Evolutionary conservation across 2,888 invertebrate species (phyloP), one percentile per base, ranked within the genome.

Genomic region (Epirrhoe alternata): DNA sequence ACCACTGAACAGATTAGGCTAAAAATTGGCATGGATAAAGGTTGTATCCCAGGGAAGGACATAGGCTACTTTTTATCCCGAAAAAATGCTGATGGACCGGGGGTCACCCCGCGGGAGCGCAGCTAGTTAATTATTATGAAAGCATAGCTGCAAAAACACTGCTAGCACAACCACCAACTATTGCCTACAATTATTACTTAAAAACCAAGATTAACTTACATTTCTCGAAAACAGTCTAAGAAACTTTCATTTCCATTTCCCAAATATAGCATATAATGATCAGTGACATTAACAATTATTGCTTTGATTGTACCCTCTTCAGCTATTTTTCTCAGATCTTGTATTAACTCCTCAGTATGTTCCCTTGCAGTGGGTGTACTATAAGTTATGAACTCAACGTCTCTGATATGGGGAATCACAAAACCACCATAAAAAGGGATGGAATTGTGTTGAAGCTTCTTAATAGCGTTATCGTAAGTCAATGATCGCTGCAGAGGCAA

Each of bases 241-340:
- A 90, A 90, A n/a, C 84, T 80, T 61, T 90, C 86, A 68, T 88
- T 87, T 51, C 89, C 49, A 31, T 68, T 88, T 60, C 86, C 84
- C 31, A 86, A 79, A 71, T 87, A 85, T 47, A 92, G 73, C 5
- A 92, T 74, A 61, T 86, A 92, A 69, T 86, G 90, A 63, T 90
- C 91, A n/a, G 90, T 91, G 1, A 90, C 87, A 83, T 87, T 92
- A 8, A 89, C 88, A 17, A 93, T 65, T 10, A 86, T 78, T 0
- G 90, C 93, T 75, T 92, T 93, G 10, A 93, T 81, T 12, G 85
- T 82, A 57, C 78, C 76, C 33, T 83, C 82, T 67, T 84, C 77
- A 5, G 86, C 76, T 57, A 92, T 65, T 7, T 47, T 82, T 76
- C 49, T 86, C 77, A 14, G 89, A 73, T 6, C 80, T 74, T 73